Evolutionary conservation across 1,140 invertebrate genomes (phyloP), one percentile per base, ranked within the genome.

Genomic region (Drosophila pandora): DNA sequence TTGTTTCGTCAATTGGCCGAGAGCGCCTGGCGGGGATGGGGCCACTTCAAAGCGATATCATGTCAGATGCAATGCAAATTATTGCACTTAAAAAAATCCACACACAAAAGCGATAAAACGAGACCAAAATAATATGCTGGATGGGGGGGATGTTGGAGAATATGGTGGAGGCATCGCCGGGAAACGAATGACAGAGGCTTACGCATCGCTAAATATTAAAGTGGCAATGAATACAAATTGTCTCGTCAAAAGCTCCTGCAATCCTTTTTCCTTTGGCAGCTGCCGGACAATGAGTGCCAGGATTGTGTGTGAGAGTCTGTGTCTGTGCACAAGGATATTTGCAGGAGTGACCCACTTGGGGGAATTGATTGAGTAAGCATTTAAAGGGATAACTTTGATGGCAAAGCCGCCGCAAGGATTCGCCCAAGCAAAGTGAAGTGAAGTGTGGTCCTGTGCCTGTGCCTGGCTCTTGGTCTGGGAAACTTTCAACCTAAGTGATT

Each of bases 151-250:
- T 22, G 48, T 58, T 6, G 57, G 8, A 45, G 17, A 7, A 10
- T 55, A 48, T 22, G 48, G 58, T 6, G 57, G 8, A 45, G 17
- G 8, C 2, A 50, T 52, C 45, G 57, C 22, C 17, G 10, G 53
- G 39, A 54, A 68, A 30, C 50, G 72, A 76, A 60, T 50, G 73
- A 39, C 52, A 47, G 41, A 25, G 62, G 57, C 74, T 57, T 58
- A 76, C 74, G 74, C 74, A 76, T 76, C 48, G 74, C 74, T 76
- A 76, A 76, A 76, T 76, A 76, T 76, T 76, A 76, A 76, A 76
- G 74, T 76, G 74, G 74, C 74, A 76, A 76, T 76, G 74, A 76
- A 76, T 76, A 76, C 74, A 76, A 69, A 76, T 76, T 76, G 74
- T 76, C 56, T 76, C 74, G 62, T 76, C 72, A 76, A 69, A 69